These are phyloP conservation scores for Ernsta delagoae DNA, from an alignment of 2,888 invertebrate species.

Conservation along the genomic window DNA sequence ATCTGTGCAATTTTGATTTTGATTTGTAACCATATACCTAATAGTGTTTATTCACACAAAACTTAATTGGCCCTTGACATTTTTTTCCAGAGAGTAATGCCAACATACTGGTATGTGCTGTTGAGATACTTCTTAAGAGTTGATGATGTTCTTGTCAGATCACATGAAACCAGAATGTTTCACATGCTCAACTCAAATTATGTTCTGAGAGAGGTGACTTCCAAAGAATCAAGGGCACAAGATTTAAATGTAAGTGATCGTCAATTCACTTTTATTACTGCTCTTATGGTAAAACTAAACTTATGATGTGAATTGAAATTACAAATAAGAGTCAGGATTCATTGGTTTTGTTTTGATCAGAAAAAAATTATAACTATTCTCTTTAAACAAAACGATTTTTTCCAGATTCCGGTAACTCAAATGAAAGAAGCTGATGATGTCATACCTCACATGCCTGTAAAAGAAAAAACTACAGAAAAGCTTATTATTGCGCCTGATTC, in stretches of 20 bases:
- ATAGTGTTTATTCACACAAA: background rate
- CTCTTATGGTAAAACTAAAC: too few relatives aligned
- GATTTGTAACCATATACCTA: too few relatives aligned
- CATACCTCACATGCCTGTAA: slow-evolving; percentile 67
- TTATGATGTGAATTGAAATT: too few relatives aligned
- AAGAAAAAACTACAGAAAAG: slow-evolving; percentile 68
- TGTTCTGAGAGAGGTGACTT: slow-evolving; percentile 92
- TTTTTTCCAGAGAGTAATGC: slow-evolving; percentile 95
- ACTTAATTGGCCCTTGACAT: slow-evolving; percentile 25
- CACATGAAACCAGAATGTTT: slow-evolving; percentile 95
- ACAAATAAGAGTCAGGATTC: too few relatives aligned
- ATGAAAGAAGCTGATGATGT: slow-evolving; percentile 81
- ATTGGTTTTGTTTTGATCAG: too few relatives aligned
- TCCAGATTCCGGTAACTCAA: slow-evolving; percentile 71
- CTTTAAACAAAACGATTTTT: slow-evolving; percentile 29
- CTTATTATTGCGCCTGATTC: slow-evolving; percentile 54
- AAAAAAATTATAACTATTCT: too few relatives aligned
- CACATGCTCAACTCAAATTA: slow-evolving; percentile 91
- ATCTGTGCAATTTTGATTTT: too few relatives aligned
- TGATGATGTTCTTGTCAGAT: slow-evolving; percentile 94
- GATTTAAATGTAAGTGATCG: slow-evolving; percentile 86
- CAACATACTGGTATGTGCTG: slow-evolving; percentile 95
- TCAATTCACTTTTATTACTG: too few relatives aligned
- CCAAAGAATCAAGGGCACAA: slow-evolving; percentile 89
- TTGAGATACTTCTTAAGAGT: slow-evolving; percentile 96